A percentile compares a stretch with the other conserved stretches of the same genome.
Conservation (phyloP, 2,113 vertebrate genomes). For the Oriolus oriolus region DNA sequence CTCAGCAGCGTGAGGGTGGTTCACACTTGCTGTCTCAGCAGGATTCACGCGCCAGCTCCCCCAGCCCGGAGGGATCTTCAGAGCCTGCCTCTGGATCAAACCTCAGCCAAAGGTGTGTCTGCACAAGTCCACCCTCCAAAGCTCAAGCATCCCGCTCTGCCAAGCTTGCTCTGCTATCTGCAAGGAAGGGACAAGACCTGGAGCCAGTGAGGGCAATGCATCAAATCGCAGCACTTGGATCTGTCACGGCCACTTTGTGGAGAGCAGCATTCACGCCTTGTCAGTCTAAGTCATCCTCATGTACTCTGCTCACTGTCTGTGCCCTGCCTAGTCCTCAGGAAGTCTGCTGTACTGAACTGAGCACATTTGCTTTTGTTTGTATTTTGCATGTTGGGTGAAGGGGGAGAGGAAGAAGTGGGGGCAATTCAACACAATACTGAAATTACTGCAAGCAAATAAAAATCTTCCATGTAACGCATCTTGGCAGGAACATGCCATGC, state of each 20-base stretch:
- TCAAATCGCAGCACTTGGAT: neutral
- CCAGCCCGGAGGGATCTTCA: neutral
- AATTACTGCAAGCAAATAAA: neutral
- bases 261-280: neutral
- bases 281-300: neutral
- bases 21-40: neutral
- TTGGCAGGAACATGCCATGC: neutral
- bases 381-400: neutral
- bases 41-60: neutral
- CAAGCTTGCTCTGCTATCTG: neutral
- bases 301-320: neutral
- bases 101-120: neutral
- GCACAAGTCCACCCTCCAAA: neutral
- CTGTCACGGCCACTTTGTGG: neutral
- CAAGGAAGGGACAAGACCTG: neutral
- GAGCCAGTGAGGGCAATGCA: neutral
- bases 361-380: neutral
- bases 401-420: neutral
- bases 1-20: accelerated
- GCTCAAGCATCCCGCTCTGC: neutral
- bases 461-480: neutral
- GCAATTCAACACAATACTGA: neutral
- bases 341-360: neutral
- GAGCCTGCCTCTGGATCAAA: neutral
- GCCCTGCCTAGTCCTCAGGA: neutral